These are phyloP conservation scores for Echiichthys vipera DNA, from an alignment of 2,797 vertebrate genomes.

Conservation along the genomic window DNA sequence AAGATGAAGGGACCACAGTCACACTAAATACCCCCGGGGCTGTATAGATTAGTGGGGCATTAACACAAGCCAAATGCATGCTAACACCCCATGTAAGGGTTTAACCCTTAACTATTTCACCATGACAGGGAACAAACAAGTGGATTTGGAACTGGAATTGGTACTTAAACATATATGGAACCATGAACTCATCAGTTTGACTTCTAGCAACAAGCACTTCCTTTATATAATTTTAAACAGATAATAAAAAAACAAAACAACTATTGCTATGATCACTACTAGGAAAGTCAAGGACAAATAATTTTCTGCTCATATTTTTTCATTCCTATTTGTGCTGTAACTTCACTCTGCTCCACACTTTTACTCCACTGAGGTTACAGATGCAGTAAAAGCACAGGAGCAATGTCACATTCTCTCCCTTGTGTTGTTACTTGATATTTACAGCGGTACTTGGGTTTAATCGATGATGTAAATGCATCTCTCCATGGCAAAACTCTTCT, in stretches of 20 bases:
- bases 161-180: neutral
- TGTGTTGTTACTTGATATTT: slow-evolving; percentile 76
- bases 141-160: slow-evolving; percentile 21
- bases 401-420: slow-evolving; percentile 53
- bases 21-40: slow-evolving; percentile 29
- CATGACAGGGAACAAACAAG: slow-evolving; percentile 23
- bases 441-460: slow-evolving; percentile 65
- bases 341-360: slow-evolving; percentile 14
- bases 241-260: neutral
- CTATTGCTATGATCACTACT: neutral
- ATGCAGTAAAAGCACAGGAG: slow-evolving; percentile 47
- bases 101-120: slow-evolving; percentile 31
- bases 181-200: neutral
- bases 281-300: slow-evolving; percentile 34
- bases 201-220: neutral
- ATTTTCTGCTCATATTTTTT: slow-evolving; percentile 13
- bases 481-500: slow-evolving; percentile 56
- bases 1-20: slow-evolving; percentile 41
- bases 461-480: slow-evolving; percentile 76
- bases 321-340: slow-evolving; percentile 13
- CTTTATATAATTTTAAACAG: neutral
- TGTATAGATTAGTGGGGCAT: slow-evolving; percentile 37
- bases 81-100: slow-evolving; percentile 9
- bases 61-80: slow-evolving; percentile 38
- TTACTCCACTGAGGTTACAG: slow-evolving; percentile 36